Conservation (phyloP, 2,797 vertebrate species). For the Bufotes viridis region DNA sequence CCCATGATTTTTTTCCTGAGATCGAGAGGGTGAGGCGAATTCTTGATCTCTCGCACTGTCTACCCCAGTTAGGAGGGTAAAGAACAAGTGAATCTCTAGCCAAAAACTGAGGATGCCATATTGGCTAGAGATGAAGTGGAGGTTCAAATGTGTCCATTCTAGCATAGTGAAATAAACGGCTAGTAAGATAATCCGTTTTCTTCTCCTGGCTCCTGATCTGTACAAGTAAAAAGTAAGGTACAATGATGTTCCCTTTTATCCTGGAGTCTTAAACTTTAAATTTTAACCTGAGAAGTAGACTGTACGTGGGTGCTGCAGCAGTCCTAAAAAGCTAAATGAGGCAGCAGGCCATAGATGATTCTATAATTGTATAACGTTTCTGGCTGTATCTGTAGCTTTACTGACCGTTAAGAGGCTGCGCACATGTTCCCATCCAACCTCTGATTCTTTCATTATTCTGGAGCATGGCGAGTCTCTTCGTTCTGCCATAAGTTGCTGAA, state of each 20-base stretch:
- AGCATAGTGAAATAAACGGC: too few relatives aligned
- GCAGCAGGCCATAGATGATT: too few relatives aligned
- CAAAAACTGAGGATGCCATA: too few relatives aligned
- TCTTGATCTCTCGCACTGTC: background rate
- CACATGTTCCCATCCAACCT: background rate
- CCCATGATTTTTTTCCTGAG: background rate
- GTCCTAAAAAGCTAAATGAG: too few relatives aligned
- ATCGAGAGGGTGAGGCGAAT: background rate
- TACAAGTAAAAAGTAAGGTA: too few relatives aligned
- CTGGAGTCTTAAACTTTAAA: background rate
- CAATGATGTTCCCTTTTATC: background rate
- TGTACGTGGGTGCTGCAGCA: background rate
- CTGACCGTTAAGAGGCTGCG: background rate
- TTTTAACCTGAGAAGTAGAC: background rate
- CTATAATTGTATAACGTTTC: background rate
- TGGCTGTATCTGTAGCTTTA: too few relatives aligned
- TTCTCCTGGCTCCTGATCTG: background rate
- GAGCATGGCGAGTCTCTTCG: background rate
- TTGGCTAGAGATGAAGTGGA: too few relatives aligned
- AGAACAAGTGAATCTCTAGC: too few relatives aligned
- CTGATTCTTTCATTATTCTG: slow-evolving; percentile 13
- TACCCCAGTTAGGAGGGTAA: too few relatives aligned
- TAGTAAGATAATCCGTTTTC: background rate
- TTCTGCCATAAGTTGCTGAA: background rate
- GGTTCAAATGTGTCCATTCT: too few relatives aligned